Evolutionary conservation across 2,888 invertebrate genomes (phyloP).

Genomic region (Philereme vetulata): DNA sequence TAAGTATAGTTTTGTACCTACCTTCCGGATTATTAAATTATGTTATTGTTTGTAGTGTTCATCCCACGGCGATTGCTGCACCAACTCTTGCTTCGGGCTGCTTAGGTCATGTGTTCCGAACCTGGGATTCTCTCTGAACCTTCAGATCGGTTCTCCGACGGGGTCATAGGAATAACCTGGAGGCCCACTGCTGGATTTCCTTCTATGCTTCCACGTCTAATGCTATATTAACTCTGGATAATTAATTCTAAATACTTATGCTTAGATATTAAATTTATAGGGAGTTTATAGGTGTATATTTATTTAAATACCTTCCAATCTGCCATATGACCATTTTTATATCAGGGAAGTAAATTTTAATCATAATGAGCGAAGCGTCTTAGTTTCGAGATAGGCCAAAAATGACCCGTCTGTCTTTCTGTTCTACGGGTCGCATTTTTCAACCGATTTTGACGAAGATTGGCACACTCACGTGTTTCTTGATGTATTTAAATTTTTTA

Average conservation of each 20-base stretch:
- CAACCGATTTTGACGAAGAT: too few relatives aligned
- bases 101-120: slow-evolving; percentile 25
- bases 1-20: neutral
- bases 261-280: neutral
- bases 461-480: too few relatives aligned
- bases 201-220: neutral
- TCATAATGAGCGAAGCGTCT: too few relatives aligned
- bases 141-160: slow-evolving; percentile 28
- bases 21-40: neutral
- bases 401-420: too few relatives aligned
- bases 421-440: too few relatives aligned
- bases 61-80: slow-evolving; percentile 37
- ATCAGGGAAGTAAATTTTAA: too few relatives aligned
- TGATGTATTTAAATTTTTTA: too few relatives aligned
- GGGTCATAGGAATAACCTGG: slow-evolving; percentile 11
- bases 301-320: too few relatives aligned
- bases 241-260: neutral
- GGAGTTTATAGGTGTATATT: too few relatives aligned
- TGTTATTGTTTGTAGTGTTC: slow-evolving; percentile 31
- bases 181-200: neutral
- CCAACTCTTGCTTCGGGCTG: slow-evolving; percentile 22
- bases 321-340: too few relatives aligned
- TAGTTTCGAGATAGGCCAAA: too few relatives aligned
- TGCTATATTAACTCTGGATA: neutral
- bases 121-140: slow-evolving; percentile 28